Evolutionary conservation across 2,888 invertebrate species (phyloP).

Genomic region (Choreutis nemorana): DNA sequence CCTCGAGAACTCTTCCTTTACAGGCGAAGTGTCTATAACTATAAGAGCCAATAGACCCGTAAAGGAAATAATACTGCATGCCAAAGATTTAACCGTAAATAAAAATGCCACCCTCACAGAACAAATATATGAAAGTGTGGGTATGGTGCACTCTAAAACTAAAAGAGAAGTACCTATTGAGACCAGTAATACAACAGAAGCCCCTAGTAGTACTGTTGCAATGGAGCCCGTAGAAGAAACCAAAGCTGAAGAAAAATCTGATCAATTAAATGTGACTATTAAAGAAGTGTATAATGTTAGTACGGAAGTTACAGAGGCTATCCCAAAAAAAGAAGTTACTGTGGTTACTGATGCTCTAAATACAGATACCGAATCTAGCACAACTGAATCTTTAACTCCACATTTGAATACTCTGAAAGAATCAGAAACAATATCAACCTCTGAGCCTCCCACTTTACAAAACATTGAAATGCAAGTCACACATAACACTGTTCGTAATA

Average conservation of each 20-base stretch:
- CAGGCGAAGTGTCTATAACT: conserved; percentile 55
- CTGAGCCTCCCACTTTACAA: no score
- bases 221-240: not conserved
- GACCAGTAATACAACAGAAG: conserved; percentile 7
- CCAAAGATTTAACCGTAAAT: conserved; percentile 47
- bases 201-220: conserved; percentile 6
- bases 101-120: conserved; percentile 44
- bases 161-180: conserved; percentile 23
- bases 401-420: no score
- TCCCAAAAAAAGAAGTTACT: conserved; percentile 10
- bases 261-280: conserved; percentile 1
- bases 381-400: no score
- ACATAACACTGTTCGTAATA: conserved; percentile 38
- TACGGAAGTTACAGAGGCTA: conserved; percentile 12
- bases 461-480: conserved; percentile 39
- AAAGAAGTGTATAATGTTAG: conserved; percentile 10
- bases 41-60: conserved; percentile 39
- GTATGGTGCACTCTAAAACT: conserved; percentile 22
- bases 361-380: conserved; percentile 8
- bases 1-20: conserved; percentile 45
- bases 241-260: not conserved
- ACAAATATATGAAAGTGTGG: conserved; percentile 48
- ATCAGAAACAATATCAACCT: no score
- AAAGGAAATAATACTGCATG: conserved; percentile 56
- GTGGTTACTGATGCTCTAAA: conserved; percentile 12